phyloP scores from a whole-genome alignment of 2,113 vertebrate genomes.

The Picathartes gymnocephalus region DNA sequence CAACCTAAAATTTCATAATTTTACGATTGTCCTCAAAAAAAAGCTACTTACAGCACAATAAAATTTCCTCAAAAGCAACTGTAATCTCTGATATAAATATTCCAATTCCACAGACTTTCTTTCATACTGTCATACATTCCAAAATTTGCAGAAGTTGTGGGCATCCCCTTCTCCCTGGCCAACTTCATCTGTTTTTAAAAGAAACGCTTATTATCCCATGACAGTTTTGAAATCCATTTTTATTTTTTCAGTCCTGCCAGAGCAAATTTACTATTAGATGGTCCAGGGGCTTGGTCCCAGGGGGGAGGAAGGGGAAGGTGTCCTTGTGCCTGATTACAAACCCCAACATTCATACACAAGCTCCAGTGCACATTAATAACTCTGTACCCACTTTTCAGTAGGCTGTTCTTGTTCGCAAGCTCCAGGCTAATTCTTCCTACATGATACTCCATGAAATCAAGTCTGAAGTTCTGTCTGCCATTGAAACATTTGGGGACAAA shows the following conservation, averaged over 20 bases:
- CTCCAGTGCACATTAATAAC: conserved; percentile 22
- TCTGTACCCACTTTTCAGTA: not conserved
- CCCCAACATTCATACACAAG: conserved; percentile 9
- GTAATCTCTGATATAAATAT: conserved; percentile 11
- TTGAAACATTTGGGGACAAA: not conserved
- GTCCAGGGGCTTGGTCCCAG: conserved; percentile 55
- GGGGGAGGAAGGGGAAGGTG: not conserved
- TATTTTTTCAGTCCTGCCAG: conserved; percentile 40
- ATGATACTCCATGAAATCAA: conserved; percentile 1
- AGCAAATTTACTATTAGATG: not conserved
- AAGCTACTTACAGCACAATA: conserved; percentile 26
- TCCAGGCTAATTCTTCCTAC: conserved; percentile 19
- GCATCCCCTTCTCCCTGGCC: conserved; percentile 13
- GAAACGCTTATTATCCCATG: not conserved
- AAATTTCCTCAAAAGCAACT: not conserved
- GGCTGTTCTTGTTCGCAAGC: not conserved
- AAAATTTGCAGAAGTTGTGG: not conserved
- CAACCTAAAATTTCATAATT: not conserved
- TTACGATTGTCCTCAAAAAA: conserved; percentile 3
- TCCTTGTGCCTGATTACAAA: not conserved
- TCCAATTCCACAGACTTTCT: not conserved
- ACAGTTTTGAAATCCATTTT: conserved; percentile 7
- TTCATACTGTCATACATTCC: not conserved
- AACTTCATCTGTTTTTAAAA: not conserved
- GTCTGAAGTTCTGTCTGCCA: not conserved